Evolutionary conservation across 2,797 vertebrate genomes (phyloP).

Genomic region (Atherinosoma microstoma): DNA sequence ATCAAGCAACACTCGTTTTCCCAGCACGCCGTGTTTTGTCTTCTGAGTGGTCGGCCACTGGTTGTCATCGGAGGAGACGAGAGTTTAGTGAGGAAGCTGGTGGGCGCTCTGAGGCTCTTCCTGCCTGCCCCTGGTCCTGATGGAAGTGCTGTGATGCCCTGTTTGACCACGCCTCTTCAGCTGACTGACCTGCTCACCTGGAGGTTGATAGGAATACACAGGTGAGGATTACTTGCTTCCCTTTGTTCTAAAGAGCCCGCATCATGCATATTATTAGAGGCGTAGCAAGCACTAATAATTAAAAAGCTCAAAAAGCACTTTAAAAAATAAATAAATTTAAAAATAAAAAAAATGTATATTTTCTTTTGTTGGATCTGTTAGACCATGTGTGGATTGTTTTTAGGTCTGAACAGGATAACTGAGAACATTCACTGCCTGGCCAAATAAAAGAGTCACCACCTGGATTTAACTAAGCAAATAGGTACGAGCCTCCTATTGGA

Average conservation of each 20-base stretch:
- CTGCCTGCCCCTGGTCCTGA: conserved; percentile 83
- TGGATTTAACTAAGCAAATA: too few relatives aligned
- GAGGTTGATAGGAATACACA: conserved; percentile 92
- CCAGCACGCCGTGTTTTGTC: conserved; percentile 91
- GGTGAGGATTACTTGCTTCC: conserved; percentile 55
- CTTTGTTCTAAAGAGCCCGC: neutral
- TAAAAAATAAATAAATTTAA: too few relatives aligned
- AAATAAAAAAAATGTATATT: too few relatives aligned
- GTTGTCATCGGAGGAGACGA: conserved; percentile 91
- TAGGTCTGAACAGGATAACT: too few relatives aligned
- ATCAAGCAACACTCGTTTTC: conserved; percentile 93
- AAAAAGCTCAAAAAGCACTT: too few relatives aligned
- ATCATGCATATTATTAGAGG: too few relatives aligned
- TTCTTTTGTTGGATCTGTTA: too few relatives aligned
- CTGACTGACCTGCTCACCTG: conserved; percentile 90
- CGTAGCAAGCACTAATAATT: too few relatives aligned
- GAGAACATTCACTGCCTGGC: too few relatives aligned
- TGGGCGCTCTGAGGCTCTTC: conserved; percentile 91
- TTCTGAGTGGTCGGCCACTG: conserved; percentile 93
- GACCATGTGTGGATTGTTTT: too few relatives aligned
- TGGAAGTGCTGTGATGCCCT: conserved; percentile 69
- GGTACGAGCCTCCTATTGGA: too few relatives aligned
- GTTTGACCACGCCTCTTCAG: conserved; percentile 83
- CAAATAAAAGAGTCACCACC: too few relatives aligned
- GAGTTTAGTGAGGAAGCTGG: conserved; percentile 84